Evolutionary conservation across 2,113 vertebrate species (phyloP).

Genomic region (Motacilla alba): DNA sequence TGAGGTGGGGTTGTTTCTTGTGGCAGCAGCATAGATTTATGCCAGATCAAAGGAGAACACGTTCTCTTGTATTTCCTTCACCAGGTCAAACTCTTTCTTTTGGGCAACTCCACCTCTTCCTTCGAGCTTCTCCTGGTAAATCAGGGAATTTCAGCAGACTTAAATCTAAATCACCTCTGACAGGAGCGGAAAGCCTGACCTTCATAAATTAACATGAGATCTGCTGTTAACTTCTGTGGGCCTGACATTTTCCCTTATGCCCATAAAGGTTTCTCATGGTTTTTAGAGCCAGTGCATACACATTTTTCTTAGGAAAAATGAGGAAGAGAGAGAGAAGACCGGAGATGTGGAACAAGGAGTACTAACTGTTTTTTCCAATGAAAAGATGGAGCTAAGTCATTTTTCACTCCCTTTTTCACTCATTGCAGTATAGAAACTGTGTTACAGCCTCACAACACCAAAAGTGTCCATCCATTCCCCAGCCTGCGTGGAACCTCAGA

Average conservation of each 20-base stretch:
- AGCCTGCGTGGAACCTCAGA: neutral
- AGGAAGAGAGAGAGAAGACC: neutral
- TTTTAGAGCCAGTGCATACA: neutral
- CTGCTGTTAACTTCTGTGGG: neutral
- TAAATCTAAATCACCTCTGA: neutral
- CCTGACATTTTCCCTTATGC: neutral
- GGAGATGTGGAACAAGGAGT: neutral
- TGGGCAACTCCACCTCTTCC: slow-evolving; percentile 37
- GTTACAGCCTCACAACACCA: neutral
- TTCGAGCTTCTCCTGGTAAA: neutral
- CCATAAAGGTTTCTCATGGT: neutral
- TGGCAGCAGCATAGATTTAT: slow-evolving; percentile 26
- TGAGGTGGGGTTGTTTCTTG: slow-evolving; percentile 41
- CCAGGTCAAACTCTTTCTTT: neutral
- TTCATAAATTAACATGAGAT: neutral
- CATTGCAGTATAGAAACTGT: neutral
- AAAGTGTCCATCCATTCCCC: neutral
- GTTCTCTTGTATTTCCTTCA: slow-evolving; percentile 32
- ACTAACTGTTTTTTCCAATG: neutral
- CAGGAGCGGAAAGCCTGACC: neutral
- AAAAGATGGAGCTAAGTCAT: neutral
- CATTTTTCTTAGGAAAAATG: neutral
- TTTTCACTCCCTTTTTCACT: neutral
- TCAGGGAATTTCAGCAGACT: neutral
- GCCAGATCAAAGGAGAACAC: neutral